Conservation (phyloP, 2,797 vertebrate genomes). For the Eremophila alpestris region DNA sequence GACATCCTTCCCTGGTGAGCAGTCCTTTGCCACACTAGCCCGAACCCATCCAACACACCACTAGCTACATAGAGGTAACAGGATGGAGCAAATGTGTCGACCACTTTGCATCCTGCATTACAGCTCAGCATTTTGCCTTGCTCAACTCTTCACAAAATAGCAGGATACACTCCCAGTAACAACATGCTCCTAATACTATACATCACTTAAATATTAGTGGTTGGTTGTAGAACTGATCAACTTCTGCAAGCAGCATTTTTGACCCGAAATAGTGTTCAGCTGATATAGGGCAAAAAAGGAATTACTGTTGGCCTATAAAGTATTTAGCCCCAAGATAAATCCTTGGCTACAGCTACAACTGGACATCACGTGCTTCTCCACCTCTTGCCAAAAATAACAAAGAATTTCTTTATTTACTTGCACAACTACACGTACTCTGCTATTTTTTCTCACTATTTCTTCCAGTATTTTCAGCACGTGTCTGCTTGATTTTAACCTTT, state of each 20-base stretch:
- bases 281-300: not conserved
- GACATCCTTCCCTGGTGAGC: not conserved
- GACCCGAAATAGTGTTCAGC: constrained; percentile 31
- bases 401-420: constrained; percentile 41
- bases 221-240: not conserved
- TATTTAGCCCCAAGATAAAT: constrained; percentile 28
- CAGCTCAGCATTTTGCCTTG: not conserved
- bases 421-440: constrained; percentile 5
- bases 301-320: not conserved
- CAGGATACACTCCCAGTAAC: not conserved
- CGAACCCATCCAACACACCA: not conserved
- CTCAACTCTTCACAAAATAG: not conserved
- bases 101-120: not conserved
- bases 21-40: not conserved
- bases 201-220: not conserved
- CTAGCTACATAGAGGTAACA: not conserved
- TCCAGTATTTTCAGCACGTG: not conserved
- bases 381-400: constrained; percentile 40
- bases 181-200: not conserved
- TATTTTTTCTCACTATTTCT: constrained; percentile 21
- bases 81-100: fast-evolving
- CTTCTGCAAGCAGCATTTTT: constrained; percentile 21
- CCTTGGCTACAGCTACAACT: constrained; percentile 5
- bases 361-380: constrained; percentile 11
- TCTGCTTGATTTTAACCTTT: not conserved